Conservation (phyloP, 2,113 vertebrate genomes). For the Copsychus sechellarum region DNA sequence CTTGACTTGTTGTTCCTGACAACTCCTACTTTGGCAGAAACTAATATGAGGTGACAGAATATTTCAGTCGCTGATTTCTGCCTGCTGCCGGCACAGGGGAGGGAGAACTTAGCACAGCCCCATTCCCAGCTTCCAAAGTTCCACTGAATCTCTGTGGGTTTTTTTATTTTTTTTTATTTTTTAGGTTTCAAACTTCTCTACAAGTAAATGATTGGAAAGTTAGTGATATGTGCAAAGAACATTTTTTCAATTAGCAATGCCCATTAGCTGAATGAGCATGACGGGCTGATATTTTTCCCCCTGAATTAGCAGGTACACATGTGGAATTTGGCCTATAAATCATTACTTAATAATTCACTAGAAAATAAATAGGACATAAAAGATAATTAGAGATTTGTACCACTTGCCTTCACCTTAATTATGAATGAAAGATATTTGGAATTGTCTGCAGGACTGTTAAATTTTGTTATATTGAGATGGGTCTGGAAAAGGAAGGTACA, state of each 20-base stretch:
- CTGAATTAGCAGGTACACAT: conserved; percentile 67
- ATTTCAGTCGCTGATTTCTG: not conserved
- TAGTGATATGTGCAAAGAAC: conserved; percentile 58
- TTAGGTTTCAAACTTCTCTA: conserved; percentile 47
- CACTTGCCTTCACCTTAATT: conserved; percentile 70
- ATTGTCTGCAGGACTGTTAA: conserved; percentile 48
- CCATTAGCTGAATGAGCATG: conserved; percentile 62
- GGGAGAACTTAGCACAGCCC: not conserved
- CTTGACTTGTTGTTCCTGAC: not conserved
- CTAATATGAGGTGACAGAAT: not conserved
- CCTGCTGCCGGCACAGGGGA: not conserved
- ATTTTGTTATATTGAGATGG: conserved; percentile 49
- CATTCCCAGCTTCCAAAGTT: not conserved
- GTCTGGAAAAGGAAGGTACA: conserved; percentile 54
- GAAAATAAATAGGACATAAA: conserved; percentile 73
- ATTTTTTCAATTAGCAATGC: conserved; percentile 66
- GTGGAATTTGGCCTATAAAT: conserved; percentile 63
- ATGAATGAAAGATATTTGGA: conserved; percentile 64
- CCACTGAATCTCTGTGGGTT: not conserved
- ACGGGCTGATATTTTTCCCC: conserved; percentile 46
- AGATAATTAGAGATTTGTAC: conserved; percentile 68
- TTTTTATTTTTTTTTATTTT: not conserved
- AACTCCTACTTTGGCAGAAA: not conserved
- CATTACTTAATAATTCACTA: conserved; percentile 70
- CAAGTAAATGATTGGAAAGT: conserved; percentile 62